Base-by-base conservation (phyloP, 1,140 invertebrate species). In the Aricia agestis region DNA sequence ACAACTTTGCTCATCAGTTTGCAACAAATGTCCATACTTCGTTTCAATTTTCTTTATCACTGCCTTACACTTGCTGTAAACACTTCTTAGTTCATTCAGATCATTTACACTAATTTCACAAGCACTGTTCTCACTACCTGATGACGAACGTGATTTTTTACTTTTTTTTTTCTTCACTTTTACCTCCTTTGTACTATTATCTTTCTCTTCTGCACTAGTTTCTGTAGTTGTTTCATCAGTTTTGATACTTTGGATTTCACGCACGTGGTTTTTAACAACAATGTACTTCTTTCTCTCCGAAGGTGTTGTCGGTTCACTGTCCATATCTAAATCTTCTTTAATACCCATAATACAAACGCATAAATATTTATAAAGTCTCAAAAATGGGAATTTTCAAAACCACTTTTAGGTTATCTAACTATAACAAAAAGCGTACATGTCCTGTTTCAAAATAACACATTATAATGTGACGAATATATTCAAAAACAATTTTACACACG, bases 11-110 rank as follows among this genome's bases (percentile, higher is more conserved):
- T 41, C 70, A 59, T 79, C 61, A 42, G 83, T 65, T 57, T 83
- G 72, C 32, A 89, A 72, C 70, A 91, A 84, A 78, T 88, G 83
- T 6, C 87, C 86, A 75, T 90, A 91, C 74, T 91, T 91, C 6
- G 63, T 67, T 74, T 90, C 86, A n/a, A 91, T 89, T 73, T 86
- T 89, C 6, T 73, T 72, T 4, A 91, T 68, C 67, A 89, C 75
- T 13, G 73, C 57, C 73, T 85, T 87, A 70, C 89, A 90, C 42
- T 85, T 84, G 17, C 74, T 76, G 42, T 90, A 90, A 42, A 84
- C 78, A 18, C 68, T 66, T 75, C 70, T 79, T 36, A 91, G 68
- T 66, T 90, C 85, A 66, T 84, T 70, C 63, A 90, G 71, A 74
- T 89, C 86, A 66, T 74, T 79, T 73, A 73, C 32, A 72, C 72